Conservation (phyloP, 2,797 vertebrate genomes). For the Tenualosa ilisha region DNA sequence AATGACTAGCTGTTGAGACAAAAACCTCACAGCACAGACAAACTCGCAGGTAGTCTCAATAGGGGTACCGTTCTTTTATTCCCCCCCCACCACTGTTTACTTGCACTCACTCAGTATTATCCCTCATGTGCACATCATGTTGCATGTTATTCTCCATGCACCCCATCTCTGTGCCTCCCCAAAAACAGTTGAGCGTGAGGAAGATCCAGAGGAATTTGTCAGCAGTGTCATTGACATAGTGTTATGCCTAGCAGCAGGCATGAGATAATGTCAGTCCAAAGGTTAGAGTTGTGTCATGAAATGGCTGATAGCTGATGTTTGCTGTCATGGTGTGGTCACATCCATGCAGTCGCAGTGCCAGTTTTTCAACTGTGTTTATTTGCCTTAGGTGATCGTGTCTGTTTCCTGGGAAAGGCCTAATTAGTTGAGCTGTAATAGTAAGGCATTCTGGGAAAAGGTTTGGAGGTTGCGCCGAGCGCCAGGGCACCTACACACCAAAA, state of each 20-base stretch:
- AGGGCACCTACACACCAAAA: not conserved
- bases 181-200: not conserved
- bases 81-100: not conserved
- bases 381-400: not conserved
- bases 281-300: not conserved
- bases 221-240: not conserved
- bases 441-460: not conserved
- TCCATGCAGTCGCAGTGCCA: not conserved
- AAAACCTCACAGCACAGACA: not conserved
- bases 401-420: not conserved
- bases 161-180: not conserved
- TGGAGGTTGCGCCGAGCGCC: not conserved
- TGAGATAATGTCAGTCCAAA: slow-evolving; percentile 3
- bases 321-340: not conserved
- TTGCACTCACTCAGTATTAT: not conserved
- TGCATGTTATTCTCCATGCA: not conserved
- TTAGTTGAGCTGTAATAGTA: not conserved
- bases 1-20: not conserved
- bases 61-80: not conserved
- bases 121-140: not conserved
- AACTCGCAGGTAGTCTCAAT: not conserved
- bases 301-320: slow-evolving; percentile 11
- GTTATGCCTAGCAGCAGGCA: not conserved
- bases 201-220: not conserved
- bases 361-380: not conserved